Conservation (phyloP, 2,797 vertebrate genomes). For the Neosilurus mollespiculum region DNA sequence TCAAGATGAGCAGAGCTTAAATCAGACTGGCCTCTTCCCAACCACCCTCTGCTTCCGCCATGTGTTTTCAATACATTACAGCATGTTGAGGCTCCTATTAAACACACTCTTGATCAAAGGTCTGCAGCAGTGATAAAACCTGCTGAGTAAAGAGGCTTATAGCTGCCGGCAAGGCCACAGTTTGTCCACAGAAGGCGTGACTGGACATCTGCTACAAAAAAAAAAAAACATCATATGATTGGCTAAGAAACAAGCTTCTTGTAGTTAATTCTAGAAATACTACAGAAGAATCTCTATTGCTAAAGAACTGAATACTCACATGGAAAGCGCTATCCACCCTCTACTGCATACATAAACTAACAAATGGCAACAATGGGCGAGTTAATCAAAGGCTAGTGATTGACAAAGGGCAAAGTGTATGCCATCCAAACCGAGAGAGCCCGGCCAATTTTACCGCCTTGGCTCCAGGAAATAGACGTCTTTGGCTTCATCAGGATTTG, state of each 20-base stretch:
- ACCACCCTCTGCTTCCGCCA: conserved; percentile 33
- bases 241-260: background rate
- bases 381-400: background rate
- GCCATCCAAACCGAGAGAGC: no score
- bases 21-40: background rate
- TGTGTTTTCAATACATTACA: conserved; percentile 38
- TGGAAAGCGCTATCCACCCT: no score
- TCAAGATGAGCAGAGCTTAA: conserved; percentile 14
- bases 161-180: background rate
- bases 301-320: background rate
- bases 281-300: background rate
- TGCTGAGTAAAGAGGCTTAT: conserved; percentile 1
- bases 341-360: background rate
- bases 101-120: conserved; percentile 31
- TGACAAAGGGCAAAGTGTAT: background rate
- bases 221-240: background rate
- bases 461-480: background rate
- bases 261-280: background rate
- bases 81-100: conserved; percentile 22
- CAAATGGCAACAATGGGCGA: background rate
- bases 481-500: background rate
- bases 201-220: background rate
- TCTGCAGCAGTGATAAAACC: conserved; percentile 14
- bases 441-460: no score
- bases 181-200: background rate